phyloP scores from a whole-genome alignment of 2,113 vertebrate genomes.

The Empidonax alnorum region DNA sequence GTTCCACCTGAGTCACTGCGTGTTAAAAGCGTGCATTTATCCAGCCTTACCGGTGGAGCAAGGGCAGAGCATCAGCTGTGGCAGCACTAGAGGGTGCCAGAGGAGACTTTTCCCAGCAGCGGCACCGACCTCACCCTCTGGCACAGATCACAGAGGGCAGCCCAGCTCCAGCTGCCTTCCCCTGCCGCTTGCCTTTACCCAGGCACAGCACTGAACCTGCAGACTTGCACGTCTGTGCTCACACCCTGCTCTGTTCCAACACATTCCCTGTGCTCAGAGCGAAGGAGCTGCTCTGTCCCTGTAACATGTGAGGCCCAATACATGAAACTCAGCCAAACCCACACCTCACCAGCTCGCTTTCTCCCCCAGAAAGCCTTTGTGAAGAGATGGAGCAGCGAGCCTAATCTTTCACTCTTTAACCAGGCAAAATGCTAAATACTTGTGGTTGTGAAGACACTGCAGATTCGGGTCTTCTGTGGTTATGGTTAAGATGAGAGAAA shows the following conservation, averaged over 20 bases:
- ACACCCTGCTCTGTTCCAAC: neutral
- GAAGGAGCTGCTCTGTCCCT: neutral
- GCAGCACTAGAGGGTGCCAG: conserved; percentile 54
- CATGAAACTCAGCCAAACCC: neutral
- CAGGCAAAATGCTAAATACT: neutral
- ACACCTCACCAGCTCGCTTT: neutral
- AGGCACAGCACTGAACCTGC: neutral
- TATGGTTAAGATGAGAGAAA: conserved; percentile 38
- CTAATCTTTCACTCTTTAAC: neutral
- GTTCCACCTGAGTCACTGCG: fast-evolving
- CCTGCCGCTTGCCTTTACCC: neutral
- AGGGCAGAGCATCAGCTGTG: neutral
- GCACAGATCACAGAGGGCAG: neutral
- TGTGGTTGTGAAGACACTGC: conserved; percentile 22
- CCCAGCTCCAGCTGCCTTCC: neutral
- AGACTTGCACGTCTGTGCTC: neutral
- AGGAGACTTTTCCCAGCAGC: neutral
- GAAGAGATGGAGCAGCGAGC: neutral
- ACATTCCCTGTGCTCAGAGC: neutral
- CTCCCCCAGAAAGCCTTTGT: neutral
- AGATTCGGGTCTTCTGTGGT: conserved; percentile 31
- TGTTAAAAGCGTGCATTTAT: neutral
- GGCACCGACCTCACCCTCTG: neutral
- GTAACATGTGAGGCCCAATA: neutral
- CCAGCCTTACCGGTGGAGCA: neutral